Base-by-base conservation (phyloP, 2,113 vertebrate species). In the Chaetorhynchus papuensis region DNA sequence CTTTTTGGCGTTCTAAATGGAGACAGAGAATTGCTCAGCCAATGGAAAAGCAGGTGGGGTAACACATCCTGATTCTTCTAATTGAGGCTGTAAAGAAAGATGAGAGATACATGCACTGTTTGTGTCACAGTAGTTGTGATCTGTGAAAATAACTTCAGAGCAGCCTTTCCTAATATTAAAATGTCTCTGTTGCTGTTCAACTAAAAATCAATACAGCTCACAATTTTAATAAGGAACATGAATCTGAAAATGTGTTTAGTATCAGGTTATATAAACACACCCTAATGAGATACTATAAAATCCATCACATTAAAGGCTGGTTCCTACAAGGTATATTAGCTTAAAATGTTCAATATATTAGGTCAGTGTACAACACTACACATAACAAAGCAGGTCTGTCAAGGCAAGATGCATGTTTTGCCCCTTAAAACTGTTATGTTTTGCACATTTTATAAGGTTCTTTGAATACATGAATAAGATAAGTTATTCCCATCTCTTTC, bases 391-490 rank as follows among this genome's bases (percentile, higher is more conserved):
- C 97, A 97, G 96, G 95, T 98, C 98, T 98, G 98, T 98, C 98
- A 97, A 96, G 96, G 96, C 92, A 97, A 98, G 98, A 98, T 96
- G 96, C 98, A 97, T 97, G 96, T 95, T 97, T 97, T 97, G 92
- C 97, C 97, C 98, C 98, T 98, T 98, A 98, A 98, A 98, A 98
- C 97, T 97, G 97, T 98, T 98, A 97, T 90, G 97, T 98, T 98
- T 98, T 98, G 98, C 97, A 98, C 98, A 97, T 98, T 98, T 98
- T 98, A 98, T 97, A 98, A 98, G 98, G 97, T 97, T 98, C 97
- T 97, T 98, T 98, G 98, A 98, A 98, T 98, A 98, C 97, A 98
- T 98, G 98, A 98, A 98, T 98, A 98, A 97, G 97, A 98, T 98
- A 98, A 98, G 98, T 98, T 97, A 97, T 98, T 94, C 97, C 96